A percentile compares a stretch with the other conserved stretches of the same genome.
These are phyloP conservation scores for Crossocerus cetratus DNA, from an alignment of 2,888 invertebrate genomes.

Conservation along the genomic window DNA sequence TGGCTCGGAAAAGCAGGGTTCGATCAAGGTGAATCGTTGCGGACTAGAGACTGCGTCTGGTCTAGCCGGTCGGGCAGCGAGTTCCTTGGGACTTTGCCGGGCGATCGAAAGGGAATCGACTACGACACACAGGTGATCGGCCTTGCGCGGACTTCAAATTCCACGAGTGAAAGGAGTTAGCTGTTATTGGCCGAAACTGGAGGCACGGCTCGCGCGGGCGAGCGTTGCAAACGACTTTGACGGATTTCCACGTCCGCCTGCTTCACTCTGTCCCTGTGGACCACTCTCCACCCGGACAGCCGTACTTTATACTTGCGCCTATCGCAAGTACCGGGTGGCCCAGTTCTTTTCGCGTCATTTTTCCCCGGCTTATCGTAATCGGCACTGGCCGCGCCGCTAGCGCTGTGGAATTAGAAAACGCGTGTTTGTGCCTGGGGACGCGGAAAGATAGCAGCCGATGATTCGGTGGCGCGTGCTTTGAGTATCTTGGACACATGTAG, in stretches of 20 bases:
- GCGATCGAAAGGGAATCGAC: conserved; percentile 37
- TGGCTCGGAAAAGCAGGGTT: background rate
- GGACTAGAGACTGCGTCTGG: too few relatives aligned
- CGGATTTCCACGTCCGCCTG: conserved; percentile 31
- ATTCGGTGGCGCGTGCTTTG: too few relatives aligned
- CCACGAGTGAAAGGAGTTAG: conserved; percentile 64
- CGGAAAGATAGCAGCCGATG: too few relatives aligned
- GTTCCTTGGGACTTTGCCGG: conserved; percentile 3
- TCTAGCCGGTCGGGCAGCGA: too few relatives aligned
- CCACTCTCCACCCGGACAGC: background rate
- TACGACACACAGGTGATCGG: conserved; percentile 44
- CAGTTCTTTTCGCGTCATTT: background rate
- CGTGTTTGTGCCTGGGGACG: too few relatives aligned
- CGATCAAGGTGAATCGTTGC: too few relatives aligned
- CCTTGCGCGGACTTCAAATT: conserved; percentile 61
- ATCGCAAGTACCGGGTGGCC: conserved; percentile 27
- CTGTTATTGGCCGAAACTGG: conserved; percentile 43
- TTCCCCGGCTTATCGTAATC: conserved; percentile 14
- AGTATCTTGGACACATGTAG: background rate
- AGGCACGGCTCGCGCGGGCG: conserved; percentile 44
- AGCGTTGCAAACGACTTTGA: conserved; percentile 16
- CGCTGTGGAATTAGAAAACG: background rate
- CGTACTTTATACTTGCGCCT: conserved; percentile 41
- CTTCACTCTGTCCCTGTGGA: background rate
- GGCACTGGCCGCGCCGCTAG: background rate